These are phyloP conservation scores for Typhlomys cinereus DNA, from an alignment of 2,113 vertebrate species.

Conservation along the genomic window DNA sequence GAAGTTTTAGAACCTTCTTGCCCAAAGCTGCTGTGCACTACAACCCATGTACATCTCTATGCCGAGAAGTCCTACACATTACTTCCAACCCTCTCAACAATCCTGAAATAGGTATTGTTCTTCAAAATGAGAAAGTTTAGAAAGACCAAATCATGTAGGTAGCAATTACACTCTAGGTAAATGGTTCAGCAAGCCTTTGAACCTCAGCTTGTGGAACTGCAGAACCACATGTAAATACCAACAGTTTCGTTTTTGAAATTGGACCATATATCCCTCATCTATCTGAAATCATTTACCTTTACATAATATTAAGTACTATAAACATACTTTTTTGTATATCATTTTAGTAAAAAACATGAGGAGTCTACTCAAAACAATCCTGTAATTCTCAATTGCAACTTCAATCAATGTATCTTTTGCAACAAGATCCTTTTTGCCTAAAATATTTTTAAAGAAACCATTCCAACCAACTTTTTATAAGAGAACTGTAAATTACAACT, in stretches of 20 bases:
- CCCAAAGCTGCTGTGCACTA: background rate
- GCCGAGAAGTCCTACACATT: background rate
- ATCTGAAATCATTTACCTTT: slow-evolving; percentile 40
- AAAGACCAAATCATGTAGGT: slow-evolving; percentile 19
- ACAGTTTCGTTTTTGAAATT: background rate
- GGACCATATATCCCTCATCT: background rate
- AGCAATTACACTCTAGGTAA: background rate
- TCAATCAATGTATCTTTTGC: background rate
- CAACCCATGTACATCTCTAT: background rate
- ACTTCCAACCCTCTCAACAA: slow-evolving; percentile 49
- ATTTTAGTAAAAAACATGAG: background rate
- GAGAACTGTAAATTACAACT: slow-evolving; percentile 31
- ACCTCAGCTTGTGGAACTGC: background rate
- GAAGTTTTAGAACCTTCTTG: background rate
- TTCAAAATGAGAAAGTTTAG: slow-evolving; percentile 56
- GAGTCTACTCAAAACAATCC: background rate
- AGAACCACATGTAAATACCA: slow-evolving; percentile 15
- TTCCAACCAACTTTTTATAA: slow-evolving; percentile 53
- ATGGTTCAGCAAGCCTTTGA: slow-evolving; percentile 17
- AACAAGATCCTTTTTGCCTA: slow-evolving; percentile 22
- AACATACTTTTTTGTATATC: background rate
- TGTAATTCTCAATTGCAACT: slow-evolving; percentile 16
- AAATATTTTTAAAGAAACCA: slow-evolving; percentile 42
- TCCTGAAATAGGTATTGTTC: background rate
- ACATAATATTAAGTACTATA: background rate